Evolutionary conservation across 2,113 vertebrate species (phyloP).

Genomic region (Bubo blakistoni): DNA sequence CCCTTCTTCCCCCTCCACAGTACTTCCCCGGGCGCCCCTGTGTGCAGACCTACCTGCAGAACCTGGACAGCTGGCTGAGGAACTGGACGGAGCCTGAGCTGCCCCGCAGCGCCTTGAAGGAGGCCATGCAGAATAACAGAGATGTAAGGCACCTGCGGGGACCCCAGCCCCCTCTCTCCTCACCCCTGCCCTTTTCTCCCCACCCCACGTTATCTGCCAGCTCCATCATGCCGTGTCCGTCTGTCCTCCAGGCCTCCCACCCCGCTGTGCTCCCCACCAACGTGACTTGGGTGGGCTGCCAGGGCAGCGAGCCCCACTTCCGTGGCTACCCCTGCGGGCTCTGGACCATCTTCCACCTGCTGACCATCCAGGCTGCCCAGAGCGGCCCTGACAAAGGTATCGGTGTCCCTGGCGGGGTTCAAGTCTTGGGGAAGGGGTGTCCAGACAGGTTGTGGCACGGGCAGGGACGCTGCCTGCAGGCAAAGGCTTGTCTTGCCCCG

Average conservation of each 20-base stretch:
- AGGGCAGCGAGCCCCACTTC: conserved; percentile 81
- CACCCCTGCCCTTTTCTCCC: neutral
- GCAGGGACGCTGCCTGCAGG: neutral
- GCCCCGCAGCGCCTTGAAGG: conserved; percentile 70
- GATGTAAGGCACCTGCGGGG: conserved; percentile 67
- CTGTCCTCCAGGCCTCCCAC: neutral
- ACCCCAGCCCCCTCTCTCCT: neutral
- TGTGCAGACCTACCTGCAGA: conserved; percentile 79
- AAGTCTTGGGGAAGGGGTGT: neutral
- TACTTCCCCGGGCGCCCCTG: conserved; percentile 85
- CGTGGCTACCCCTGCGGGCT: conserved; percentile 89
- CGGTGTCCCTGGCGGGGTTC: fast-evolving
- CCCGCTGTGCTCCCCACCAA: conserved; percentile 70
- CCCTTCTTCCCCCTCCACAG: conserved; percentile 48
- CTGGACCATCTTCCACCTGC: conserved; percentile 90
- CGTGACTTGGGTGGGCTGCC: conserved; percentile 86
- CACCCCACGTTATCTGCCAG: neutral
- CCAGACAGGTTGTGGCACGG: fast-evolving
- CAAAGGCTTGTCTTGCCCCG: neutral
- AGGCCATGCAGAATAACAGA: conserved; percentile 74
- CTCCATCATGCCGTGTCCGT: fast-evolving
- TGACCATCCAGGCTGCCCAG: conserved; percentile 82
- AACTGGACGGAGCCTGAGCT: conserved; percentile 67
- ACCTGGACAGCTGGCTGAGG: conserved; percentile 75
- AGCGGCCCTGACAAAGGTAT: conserved; percentile 32